Percentiles rank a stretch among this genome's conserved stretches.
Evolutionary conservation across 2,888 invertebrate species (phyloP).

Genomic region (Oligia fasciuncula): DNA sequence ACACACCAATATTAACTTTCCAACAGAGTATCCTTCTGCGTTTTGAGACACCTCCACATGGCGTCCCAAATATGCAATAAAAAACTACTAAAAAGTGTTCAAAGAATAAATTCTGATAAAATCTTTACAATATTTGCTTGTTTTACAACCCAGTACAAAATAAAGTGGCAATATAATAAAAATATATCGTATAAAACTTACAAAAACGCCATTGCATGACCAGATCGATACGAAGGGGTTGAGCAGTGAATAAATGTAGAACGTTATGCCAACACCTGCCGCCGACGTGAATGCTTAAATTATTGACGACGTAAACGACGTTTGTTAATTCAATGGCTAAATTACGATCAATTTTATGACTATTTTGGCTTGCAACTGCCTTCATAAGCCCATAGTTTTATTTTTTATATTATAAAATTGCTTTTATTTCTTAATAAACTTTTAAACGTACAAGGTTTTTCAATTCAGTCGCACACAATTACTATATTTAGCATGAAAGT

Average conservation of each 20-base stretch:
- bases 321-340: constrained; percentile 56
- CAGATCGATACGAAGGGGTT: constrained; percentile 50
- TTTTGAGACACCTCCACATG: not conserved
- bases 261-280: constrained; percentile 55
- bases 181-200: constrained; percentile 27
- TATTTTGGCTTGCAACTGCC: constrained; percentile 42
- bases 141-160: constrained; percentile 29
- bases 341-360: constrained; percentile 50
- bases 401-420: not conserved
- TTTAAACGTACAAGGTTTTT: constrained; percentile 20
- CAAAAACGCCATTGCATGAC: constrained; percentile 50
- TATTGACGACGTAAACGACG: constrained; percentile 53
- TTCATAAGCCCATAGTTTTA: constrained; percentile 17
- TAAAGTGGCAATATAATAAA: constrained; percentile 36
- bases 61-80: not conserved
- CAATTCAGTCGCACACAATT: not conserved
- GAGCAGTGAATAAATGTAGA: constrained; percentile 45
- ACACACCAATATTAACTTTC: not conserved
- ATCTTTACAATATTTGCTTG: constrained; percentile 40
- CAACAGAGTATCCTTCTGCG: not conserved
- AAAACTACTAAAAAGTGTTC: not conserved
- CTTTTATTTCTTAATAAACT: constrained; percentile 21
- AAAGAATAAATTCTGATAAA: constrained; percentile 35
- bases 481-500: not conserved
- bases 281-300: constrained; percentile 39